Evolutionary conservation across 2,113 vertebrate genomes (phyloP).

Genomic region (Pseudois nayaur): DNA sequence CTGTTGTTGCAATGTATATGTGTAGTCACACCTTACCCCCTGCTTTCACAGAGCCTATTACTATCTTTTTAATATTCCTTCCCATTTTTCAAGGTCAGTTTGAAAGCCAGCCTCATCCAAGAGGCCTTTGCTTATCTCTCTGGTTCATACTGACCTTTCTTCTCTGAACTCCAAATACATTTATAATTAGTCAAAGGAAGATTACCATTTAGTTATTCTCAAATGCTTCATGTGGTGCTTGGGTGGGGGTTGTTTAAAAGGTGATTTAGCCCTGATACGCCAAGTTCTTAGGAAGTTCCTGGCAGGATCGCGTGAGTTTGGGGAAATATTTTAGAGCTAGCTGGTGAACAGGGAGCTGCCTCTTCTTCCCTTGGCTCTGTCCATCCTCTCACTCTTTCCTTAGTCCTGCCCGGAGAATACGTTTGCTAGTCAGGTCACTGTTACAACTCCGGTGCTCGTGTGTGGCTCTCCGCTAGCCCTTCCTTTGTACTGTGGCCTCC

Average conservation of each 20-base stretch:
- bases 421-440: background rate
- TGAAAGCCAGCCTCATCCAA: background rate
- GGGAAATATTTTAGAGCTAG: background rate
- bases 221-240: background rate
- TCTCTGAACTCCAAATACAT: constrained; percentile 9
- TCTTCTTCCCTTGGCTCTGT: background rate
- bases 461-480: background rate
- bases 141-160: background rate
- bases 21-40: background rate
- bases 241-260: background rate
- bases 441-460: background rate
- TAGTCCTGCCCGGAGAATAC: background rate
- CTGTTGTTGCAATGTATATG: background rate
- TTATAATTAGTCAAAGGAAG: background rate
- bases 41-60: background rate
- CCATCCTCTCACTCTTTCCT: background rate
- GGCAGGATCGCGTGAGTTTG: background rate
- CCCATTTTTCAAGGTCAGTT: background rate
- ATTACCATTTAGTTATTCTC: background rate
- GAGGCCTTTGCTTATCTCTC: background rate
- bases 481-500: background rate
- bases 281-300: background rate
- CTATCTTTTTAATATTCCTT: background rate
- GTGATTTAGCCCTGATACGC: background rate
- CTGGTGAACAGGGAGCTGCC: background rate